Conservation (phyloP, 2,113 vertebrate species). For the Microtus oregoni region DNA sequence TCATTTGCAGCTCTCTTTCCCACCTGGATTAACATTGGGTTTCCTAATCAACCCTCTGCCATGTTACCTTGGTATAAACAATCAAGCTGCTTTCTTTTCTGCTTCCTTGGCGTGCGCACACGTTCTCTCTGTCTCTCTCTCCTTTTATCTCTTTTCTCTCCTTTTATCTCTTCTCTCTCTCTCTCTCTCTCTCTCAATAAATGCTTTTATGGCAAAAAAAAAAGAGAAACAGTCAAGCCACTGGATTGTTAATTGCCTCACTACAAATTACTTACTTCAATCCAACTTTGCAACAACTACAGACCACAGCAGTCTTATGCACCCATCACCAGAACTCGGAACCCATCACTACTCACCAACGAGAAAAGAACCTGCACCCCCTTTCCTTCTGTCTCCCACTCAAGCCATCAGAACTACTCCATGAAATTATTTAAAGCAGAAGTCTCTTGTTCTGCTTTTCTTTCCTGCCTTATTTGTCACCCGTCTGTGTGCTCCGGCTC, state of each 20-base stretch:
- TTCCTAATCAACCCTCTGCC: not conserved
- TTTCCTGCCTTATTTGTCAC: not conserved
- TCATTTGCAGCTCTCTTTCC: not conserved
- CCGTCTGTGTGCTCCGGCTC: not conserved
- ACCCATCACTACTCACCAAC: not conserved
- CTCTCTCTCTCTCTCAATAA: no score
- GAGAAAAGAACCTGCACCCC: not conserved
- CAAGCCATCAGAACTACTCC: not conserved
- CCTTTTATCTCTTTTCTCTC: no score
- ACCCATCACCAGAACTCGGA: not conserved
- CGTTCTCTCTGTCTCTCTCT: no score
- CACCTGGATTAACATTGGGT: not conserved
- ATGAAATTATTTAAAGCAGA: not conserved
- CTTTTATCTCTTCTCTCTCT: no score
- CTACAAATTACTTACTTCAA: slow-evolving; percentile 51
- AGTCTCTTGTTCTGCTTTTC: not conserved
- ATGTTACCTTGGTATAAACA: slow-evolving; percentile 2
- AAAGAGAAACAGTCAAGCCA: slow-evolving; percentile 8
- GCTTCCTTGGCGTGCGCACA: no score
- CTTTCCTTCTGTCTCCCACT: not conserved
- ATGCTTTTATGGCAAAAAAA: no score
- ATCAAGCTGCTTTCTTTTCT: not conserved
- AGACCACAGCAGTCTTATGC: not conserved
- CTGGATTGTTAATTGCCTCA: not conserved
- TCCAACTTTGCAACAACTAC: slow-evolving; percentile 52